Conservation (phyloP, 1,140 invertebrate genomes). For the Trichonephila inaurata region DNA sequence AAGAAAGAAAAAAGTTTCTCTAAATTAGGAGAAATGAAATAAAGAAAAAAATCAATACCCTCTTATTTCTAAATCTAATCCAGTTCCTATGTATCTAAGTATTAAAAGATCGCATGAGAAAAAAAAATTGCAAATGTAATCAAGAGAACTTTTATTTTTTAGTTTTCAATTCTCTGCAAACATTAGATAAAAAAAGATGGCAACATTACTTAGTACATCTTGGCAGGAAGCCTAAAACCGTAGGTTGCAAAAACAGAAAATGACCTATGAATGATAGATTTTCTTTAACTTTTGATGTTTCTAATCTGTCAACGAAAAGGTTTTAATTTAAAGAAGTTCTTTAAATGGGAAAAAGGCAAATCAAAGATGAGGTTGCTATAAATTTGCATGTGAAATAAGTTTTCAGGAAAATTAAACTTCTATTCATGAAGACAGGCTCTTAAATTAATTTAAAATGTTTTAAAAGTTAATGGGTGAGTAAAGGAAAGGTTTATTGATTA, state of each 20-base stretch:
- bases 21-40: not conserved
- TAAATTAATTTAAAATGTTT: slow-evolving; percentile 24
- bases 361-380: not conserved
- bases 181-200: not conserved
- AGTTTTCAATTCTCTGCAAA: not conserved
- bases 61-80: slow-evolving; percentile 31
- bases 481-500: no score
- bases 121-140: slow-evolving; percentile 49
- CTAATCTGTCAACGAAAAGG: not conserved
- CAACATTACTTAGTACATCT: slow-evolving; percentile 19
- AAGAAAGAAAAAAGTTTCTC: not conserved
- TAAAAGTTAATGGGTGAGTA: not conserved
- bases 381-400: not conserved
- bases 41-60: not conserved
- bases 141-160: slow-evolving; percentile 17
- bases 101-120: slow-evolving; percentile 17
- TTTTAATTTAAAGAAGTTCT: not conserved
- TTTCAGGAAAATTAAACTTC: not conserved
- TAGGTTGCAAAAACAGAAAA: slow-evolving; percentile 38
- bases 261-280: slow-evolving; percentile 18
- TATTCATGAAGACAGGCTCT: not conserved
- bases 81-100: not conserved
- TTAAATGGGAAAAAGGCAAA: not conserved
- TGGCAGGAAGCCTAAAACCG: slow-evolving; percentile 31
- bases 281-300: not conserved